phyloP scores from a whole-genome alignment of 2,888 invertebrate species.

The Mactromeris polynyma region DNA sequence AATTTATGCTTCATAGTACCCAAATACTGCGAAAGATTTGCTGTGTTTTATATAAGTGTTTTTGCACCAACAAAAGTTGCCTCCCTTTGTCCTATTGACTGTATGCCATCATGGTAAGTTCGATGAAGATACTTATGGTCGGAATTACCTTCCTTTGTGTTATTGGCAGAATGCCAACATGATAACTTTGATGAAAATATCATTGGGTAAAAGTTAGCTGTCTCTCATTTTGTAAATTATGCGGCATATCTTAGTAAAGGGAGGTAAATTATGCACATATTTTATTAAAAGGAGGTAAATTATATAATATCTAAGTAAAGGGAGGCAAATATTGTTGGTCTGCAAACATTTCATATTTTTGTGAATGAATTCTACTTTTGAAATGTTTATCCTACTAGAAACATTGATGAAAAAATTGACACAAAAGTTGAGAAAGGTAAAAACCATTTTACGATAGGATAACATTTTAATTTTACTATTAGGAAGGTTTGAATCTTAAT shows the following conservation, averaged over 20 bases:
- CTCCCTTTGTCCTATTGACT: no score
- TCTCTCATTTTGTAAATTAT: background rate
- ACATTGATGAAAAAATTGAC: conserved; percentile 1
- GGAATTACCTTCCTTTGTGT: no score
- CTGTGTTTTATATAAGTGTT: background rate
- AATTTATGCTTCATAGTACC: background rate
- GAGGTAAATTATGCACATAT: background rate
- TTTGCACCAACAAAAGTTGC: background rate
- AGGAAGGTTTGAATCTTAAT: background rate
- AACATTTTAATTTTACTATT: no score
- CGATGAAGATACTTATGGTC: no score
- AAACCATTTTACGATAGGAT: background rate
- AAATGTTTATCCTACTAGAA: background rate
- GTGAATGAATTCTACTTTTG: background rate
- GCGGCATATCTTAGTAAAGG: background rate
- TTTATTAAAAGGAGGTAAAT: background rate
- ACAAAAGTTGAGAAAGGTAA: background rate
- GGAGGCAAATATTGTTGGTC: background rate
- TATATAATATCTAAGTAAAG: background rate
- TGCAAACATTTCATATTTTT: background rate
- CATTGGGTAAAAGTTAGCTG: no score
- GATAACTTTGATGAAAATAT: no score
- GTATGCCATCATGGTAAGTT: no score
- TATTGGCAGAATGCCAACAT: no score
- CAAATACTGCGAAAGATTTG: conserved; percentile 1